Percentiles rank a stretch among this genome's conserved stretches.
phyloP scores from a whole-genome alignment of 1,140 invertebrate genomes.

The Calliphora vicina region DNA sequence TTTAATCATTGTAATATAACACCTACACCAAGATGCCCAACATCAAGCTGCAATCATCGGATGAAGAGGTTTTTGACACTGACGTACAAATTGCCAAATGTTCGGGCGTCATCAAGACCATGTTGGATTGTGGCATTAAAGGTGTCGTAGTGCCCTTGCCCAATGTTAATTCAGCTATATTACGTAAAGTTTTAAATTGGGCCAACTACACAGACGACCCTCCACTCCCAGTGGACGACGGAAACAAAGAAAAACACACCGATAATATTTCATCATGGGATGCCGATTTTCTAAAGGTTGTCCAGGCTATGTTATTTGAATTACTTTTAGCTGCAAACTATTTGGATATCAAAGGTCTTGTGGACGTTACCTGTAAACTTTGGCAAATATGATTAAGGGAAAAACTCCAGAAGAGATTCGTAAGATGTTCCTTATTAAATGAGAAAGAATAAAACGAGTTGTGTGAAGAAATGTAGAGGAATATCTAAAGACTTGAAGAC shows the following conservation, averaged over 20 bases:
- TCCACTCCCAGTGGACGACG: constrained; percentile 93
- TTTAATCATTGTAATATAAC: too few species aligned
- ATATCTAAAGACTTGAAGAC: not conserved
- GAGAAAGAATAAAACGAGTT: constrained; percentile 98
- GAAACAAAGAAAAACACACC: constrained; percentile 97
- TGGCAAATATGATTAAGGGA: constrained; percentile 99
- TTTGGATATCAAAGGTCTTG: constrained; percentile 94
- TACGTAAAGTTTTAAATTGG: constrained; percentile 97
- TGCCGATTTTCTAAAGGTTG: constrained; percentile 97
- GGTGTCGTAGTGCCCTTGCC: constrained; percentile 95
- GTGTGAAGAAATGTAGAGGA: constrained; percentile 90
- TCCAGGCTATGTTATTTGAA: constrained; percentile 97
- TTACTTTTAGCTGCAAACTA: constrained; percentile 97
- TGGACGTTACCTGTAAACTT: constrained; percentile 98
- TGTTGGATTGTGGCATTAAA: constrained; percentile 96
- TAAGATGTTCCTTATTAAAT: constrained; percentile 98
- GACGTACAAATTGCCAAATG: constrained; percentile 98
- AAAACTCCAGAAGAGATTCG: constrained; percentile 98
- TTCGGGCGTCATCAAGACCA: constrained; percentile 98
- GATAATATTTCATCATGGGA: constrained; percentile 99
- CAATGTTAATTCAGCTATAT: constrained; percentile 97
- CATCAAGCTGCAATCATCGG: constrained; percentile 93
- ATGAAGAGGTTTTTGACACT: constrained; percentile 96
- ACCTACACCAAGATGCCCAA: constrained; percentile 78
- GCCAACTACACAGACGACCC: constrained; percentile 96